Percentiles rank a stretch among this genome's conserved stretches.
Conservation (phyloP, 2,888 invertebrate species). For the Dryobotodes eremita region DNA sequence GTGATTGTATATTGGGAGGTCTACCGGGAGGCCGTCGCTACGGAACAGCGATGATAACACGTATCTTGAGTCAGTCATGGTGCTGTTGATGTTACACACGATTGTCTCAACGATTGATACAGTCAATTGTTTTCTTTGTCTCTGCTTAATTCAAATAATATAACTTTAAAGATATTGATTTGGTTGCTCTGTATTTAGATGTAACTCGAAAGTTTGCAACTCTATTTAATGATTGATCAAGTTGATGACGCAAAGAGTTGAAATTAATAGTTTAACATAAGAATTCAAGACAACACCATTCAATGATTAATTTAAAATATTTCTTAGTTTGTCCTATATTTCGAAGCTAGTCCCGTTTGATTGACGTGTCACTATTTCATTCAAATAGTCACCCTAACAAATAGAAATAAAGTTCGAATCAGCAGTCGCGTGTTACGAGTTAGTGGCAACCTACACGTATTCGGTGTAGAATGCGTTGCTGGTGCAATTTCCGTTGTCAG, state of each 20-base stretch:
- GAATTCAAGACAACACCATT: neutral
- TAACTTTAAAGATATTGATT: neutral
- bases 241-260: neutral
- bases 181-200: neutral
- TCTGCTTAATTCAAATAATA: neutral
- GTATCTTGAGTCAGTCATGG: neutral
- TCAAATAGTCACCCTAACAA: conserved; percentile 6
- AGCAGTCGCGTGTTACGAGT: conserved; percentile 52
- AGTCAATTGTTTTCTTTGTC: neutral
- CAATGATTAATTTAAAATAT: neutral
- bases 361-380: neutral
- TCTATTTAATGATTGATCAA: neutral
- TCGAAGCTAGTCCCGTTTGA: conserved; percentile 16
- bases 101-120: neutral
- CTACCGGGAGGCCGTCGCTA: too few relatives aligned
- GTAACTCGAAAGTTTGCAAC: neutral
- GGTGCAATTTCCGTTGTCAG: conserved; percentile 92
- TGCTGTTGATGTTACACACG: too few relatives aligned
- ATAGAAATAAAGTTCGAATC: conserved; percentile 53
- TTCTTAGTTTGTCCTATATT: neutral
- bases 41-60: too few relatives aligned
- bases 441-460: conserved; percentile 73
- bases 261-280: neutral
- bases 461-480: conserved; percentile 90
- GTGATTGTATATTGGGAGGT: neutral